These are phyloP conservation scores for Kryphioiulus occultus DNA, from an alignment of 2,888 invertebrate genomes.

Conservation along the genomic window DNA sequence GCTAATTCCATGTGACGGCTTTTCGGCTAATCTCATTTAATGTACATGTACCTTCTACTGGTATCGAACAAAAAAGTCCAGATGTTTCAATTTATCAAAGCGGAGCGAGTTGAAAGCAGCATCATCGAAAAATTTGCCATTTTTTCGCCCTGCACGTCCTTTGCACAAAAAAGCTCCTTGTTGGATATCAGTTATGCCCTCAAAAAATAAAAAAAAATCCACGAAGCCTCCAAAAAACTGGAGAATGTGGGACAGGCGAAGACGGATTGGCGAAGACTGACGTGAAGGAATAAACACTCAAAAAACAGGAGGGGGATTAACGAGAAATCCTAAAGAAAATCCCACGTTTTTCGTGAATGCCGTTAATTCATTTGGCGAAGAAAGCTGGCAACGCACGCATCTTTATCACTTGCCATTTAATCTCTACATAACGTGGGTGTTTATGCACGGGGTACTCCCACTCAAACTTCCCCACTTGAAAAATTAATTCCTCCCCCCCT, in stretches of 20 bases:
- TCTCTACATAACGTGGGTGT: not conserved
- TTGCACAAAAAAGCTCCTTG: not conserved
- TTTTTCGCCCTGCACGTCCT: not conserved
- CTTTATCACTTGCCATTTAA: constrained; percentile 22
- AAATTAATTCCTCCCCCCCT: not conserved
- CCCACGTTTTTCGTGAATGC: constrained; percentile 6
- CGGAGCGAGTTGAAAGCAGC: not conserved
- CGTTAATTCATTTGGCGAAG: not conserved
- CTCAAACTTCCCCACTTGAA: not conserved
- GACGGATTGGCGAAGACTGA: not conserved
- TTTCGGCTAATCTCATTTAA: not conserved
- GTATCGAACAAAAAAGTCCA: not conserved
- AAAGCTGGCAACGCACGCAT: constrained; percentile 14
- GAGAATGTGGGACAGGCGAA: not conserved
- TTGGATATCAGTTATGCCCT: not conserved
- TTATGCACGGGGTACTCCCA: not conserved
- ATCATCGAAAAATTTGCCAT: constrained; percentile 3
- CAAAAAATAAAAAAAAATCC: too few relatives aligned
- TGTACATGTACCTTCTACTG: not conserved
- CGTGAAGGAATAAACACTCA: not conserved
- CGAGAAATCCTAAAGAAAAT: not conserved
- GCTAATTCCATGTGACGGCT: too few relatives aligned
- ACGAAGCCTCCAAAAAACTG: not conserved
- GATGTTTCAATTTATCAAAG: not conserved
- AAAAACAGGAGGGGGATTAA: constrained; percentile 17